phyloP scores from a whole-genome alignment of 2,797 vertebrate genomes.

The Pogoniulus pusillus region DNA sequence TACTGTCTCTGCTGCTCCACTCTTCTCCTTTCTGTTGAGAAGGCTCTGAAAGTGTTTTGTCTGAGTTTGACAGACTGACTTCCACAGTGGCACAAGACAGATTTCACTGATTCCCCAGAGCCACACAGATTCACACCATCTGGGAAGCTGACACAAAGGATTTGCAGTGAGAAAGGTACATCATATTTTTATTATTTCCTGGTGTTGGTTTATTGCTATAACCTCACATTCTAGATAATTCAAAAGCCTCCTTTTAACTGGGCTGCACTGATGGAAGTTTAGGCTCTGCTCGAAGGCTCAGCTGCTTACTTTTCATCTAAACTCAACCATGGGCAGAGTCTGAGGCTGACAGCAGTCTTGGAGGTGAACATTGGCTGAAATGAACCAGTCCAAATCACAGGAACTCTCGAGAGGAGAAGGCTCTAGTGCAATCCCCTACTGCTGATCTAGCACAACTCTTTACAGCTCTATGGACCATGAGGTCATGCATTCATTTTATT shows the following conservation, averaged over 20 bases:
- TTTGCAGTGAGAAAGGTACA: conserved; percentile 19
- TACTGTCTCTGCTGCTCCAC: neutral
- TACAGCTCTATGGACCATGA: neutral
- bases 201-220: conserved; percentile 9
- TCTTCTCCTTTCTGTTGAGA: neutral
- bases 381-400: neutral
- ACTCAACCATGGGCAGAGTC: neutral
- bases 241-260: neutral
- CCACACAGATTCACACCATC: neutral
- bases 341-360: rapidly evolving
- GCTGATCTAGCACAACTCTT: neutral
- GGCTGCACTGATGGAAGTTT: neutral
- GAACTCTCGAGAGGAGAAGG: neutral
- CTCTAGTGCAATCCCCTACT: neutral
- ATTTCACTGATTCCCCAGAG: neutral
- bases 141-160: neutral
- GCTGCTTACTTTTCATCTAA: neutral
- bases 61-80: neutral
- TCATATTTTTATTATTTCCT: conserved; percentile 3
- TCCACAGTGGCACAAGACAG: neutral
- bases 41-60: neutral
- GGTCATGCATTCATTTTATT: neutral
- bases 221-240: neutral
- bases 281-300: neutral
- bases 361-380: neutral